Percentiles rank a stretch among this genome's conserved stretches.
Conservation (phyloP, 2,888 invertebrate genomes). For the Drosophila anomalata region DNA sequence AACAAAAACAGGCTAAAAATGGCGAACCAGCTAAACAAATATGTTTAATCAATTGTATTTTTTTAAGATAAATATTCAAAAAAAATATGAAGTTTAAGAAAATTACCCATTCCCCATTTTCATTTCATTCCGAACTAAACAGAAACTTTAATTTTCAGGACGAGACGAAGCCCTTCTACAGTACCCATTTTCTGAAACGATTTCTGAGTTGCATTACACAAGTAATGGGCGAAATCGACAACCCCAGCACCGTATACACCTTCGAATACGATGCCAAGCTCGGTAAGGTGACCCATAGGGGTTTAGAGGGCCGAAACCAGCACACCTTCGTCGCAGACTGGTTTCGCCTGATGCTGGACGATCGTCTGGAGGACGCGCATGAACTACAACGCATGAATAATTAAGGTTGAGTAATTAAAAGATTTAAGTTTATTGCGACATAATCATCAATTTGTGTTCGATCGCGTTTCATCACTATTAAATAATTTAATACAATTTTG, state of each 20-base stretch:
- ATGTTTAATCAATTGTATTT: too few relatives aligned
- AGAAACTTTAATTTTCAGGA: conserved; percentile 24
- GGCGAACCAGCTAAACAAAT: too few relatives aligned
- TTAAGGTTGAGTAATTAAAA: conserved; percentile 30
- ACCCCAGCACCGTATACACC: conserved; percentile 47
- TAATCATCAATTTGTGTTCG: conserved; percentile 37
- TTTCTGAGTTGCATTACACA: conserved; percentile 29
- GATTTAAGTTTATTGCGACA: conserved; percentile 47
- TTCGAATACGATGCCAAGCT: conserved; percentile 40
- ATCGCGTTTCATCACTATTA: conserved; percentile 49
- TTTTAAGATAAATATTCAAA: too few relatives aligned
- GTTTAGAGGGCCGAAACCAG: conserved; percentile 21
- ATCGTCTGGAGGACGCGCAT: conserved; percentile 10
- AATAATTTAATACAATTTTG: conserved; percentile 71
- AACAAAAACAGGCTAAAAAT: too few relatives aligned
- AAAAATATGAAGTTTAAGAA: too few relatives aligned
- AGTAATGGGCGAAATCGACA: conserved; percentile 29
- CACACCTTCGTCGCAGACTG: conserved; percentile 62
- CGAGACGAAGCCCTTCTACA: conserved; percentile 16
- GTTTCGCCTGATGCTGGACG: conserved; percentile 46
- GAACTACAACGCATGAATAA: background rate
- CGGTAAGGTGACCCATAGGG: conserved; percentile 28
- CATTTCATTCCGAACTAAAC: background rate
- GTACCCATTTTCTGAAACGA: conserved; percentile 47
- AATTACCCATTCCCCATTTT: background rate